Percentiles rank a stretch among this genome's conserved stretches.
Evolutionary conservation across 2,888 invertebrate species (phyloP).

Genomic region (Metopia argyrocephala): DNA sequence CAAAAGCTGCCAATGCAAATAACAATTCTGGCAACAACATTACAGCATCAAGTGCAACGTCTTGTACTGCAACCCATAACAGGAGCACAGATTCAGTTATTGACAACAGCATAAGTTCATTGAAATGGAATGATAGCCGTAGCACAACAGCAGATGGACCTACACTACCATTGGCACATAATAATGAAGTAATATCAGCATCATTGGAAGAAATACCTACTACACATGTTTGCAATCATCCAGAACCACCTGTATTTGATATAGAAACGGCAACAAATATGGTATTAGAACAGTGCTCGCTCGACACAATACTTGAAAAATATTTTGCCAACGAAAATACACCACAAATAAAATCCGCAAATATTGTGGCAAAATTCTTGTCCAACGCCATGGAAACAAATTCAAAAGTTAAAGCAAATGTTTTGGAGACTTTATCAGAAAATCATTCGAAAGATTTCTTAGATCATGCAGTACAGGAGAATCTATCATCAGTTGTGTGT

Average conservation of each 20-base stretch:
- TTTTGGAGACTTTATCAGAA: slow-evolving; percentile 76
- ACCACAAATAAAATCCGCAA: slow-evolving; percentile 67
- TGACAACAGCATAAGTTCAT: slow-evolving; percentile 69
- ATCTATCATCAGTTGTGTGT: slow-evolving; percentile 77
- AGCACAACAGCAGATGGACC: slow-evolving; percentile 34
- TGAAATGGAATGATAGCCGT: slow-evolving; percentile 72
- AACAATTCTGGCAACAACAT: slow-evolving; percentile 61
- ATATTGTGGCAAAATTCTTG: slow-evolving; percentile 71
- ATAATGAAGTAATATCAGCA: slow-evolving; percentile 10
- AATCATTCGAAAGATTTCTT: slow-evolving; percentile 77
- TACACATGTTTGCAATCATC: slow-evolving; percentile 10
- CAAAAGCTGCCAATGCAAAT: slow-evolving; percentile 61
- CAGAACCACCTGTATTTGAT: slow-evolving; percentile 29
- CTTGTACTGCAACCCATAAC: slow-evolving; percentile 23
- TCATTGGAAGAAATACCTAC: background rate
- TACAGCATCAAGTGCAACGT: slow-evolving; percentile 13
- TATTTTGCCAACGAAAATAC: slow-evolving; percentile 69
- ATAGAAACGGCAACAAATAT: slow-evolving; percentile 58
- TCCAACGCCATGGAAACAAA: slow-evolving; percentile 73
- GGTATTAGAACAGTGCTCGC: slow-evolving; percentile 61
- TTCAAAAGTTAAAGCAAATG: slow-evolving; percentile 72
- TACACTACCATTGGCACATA: background rate
- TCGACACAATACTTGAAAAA: slow-evolving; percentile 71
- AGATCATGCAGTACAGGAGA: slow-evolving; percentile 77
- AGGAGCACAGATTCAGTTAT: slow-evolving; percentile 53